Percentiles rank a stretch among this genome's conserved stretches.
Evolutionary conservation across 2,113 vertebrate genomes (phyloP).

Genomic region (Oceanodroma tethys): DNA sequence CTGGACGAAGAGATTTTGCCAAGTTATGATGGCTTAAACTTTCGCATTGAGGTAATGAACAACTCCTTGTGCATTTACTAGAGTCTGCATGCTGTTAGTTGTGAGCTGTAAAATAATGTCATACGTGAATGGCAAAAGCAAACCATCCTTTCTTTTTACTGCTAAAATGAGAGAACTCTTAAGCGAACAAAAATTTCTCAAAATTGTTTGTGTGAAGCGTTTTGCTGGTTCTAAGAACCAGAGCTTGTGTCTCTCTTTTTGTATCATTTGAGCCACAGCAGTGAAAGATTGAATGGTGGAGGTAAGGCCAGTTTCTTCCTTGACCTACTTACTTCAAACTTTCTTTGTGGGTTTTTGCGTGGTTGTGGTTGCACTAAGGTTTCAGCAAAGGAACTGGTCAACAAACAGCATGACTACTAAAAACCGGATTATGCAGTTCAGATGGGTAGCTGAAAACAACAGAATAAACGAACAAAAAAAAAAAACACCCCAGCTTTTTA

Average conservation of each 20-base stretch:
- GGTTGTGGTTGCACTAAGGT: background rate
- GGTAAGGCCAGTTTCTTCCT: background rate
- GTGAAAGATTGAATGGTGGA: background rate
- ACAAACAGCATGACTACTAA: background rate
- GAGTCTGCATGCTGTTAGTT: background rate
- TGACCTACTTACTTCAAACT: background rate
- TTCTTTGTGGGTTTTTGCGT: background rate
- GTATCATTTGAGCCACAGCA: background rate
- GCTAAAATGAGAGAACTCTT: background rate
- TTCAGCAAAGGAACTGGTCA: background rate
- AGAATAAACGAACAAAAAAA: background rate
- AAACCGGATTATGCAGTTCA: background rate
- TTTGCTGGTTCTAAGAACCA: background rate
- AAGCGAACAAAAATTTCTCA: background rate
- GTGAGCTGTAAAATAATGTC: background rate
- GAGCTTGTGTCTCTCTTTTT: background rate
- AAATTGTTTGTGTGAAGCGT: background rate
- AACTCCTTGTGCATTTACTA: background rate
- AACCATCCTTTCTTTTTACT: background rate
- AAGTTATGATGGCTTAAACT: conserved; percentile 35
- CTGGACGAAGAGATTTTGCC: conserved; percentile 17
- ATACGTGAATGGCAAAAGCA: background rate
- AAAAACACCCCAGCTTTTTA: background rate
- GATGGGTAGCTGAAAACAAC: background rate
- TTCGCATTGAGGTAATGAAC: background rate